Base-by-base conservation (phyloP, 1,140 invertebrate genomes). In the Scaptomyza pallida region DNA sequence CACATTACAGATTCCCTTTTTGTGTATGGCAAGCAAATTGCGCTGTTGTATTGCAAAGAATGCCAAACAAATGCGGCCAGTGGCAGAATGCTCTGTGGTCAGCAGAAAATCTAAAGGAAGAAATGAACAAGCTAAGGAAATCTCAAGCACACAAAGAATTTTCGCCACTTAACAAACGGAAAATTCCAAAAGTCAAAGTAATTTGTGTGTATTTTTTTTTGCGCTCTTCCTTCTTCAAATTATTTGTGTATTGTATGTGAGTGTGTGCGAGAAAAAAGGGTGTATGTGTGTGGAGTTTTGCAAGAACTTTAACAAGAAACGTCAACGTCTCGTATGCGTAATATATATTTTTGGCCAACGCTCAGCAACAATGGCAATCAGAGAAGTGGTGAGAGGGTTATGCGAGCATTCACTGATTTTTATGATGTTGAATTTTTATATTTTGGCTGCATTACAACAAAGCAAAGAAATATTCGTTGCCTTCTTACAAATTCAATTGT, bases 111-210 rank as follows among this genome's bases (percentile, higher is more conserved):
- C 59, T 41, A 55, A 68, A 50, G 26, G 26, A 21, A 30, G 52
- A 33, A 47, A 19, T 40, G 33, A 52, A 67, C 41, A 51, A 68
- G 15, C 54, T 16, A 64, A 65, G 43, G 8, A 75, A 75, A 75
- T 72, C 61, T 61, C 44, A 37, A 33, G 56, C 43, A 59, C 61
- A 71, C 59, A 74, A 71, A 64, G 52, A 74, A 60, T 72, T 65
- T 61, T 45, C 41, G 69, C 68, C 69, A 75, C 62, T 72, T 75
- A 69, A 65, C 68, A 72, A 75, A 64, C 61, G 15, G 41, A 74
- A 51, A 72, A 76, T 68, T 72, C 70, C 47, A 68, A 75, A 72
- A 68, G 69, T 72, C 73, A 69, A 75, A 75, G 63, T 72, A 61
- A 68, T 68, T 75, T 72, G n/a, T 62, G 15, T 37, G 5, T 33